Evolutionary conservation across 2,888 invertebrate species (phyloP), one percentile per base, ranked within the genome.

Genomic region (Xestobium rufovillosum): DNA sequence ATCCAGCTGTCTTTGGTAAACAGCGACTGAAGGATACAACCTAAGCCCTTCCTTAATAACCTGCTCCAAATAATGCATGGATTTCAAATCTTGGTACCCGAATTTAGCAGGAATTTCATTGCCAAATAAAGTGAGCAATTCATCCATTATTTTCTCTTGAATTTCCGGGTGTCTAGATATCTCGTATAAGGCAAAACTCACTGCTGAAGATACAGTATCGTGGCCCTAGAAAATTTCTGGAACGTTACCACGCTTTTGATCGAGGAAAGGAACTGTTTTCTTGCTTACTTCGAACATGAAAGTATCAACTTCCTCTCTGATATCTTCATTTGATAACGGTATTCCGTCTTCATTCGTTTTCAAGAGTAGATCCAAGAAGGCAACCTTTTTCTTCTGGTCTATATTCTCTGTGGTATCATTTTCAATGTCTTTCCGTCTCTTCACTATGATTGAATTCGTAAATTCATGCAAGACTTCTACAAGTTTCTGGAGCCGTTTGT

Each of bases 361-460:
- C n/a, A n/a, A n/a, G n/a, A n/a, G n/a, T n/a, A n/a, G n/a, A n/a
- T n/a, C n/a, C n/a, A n/a, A n/a, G n/a, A n/a, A n/a, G n/a, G n/a
- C n/a, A n/a, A n/a, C n/a, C n/a, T n/a, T n/a, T n/a, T n/a, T n/a
- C 48, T 72, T 75, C 3, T 23, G 31, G 3, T n/a, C n/a, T n/a
- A 31, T 33, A n/a, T n/a, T 37, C 6, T 27, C 28, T n/a, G n/a
- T n/a, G n/a, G n/a, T n/a, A n/a, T n/a, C n/a, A n/a, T n/a, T n/a
- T n/a, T n/a, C 45, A 28, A 42, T 50, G 31, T 51, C 48, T 10
- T 55, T 45, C 19, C 61, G 56, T 41, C 73, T 59, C n/a, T 73
- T 68, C 28, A 64, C 55, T 2, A 78, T 75, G 1, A 78, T 71
- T 25, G 63, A 63, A 38, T 75, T 70, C 2, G 75, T 71, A 32